Conservation (phyloP, 1,140 invertebrate genomes). For the Lasioglossum albipes region DNA sequence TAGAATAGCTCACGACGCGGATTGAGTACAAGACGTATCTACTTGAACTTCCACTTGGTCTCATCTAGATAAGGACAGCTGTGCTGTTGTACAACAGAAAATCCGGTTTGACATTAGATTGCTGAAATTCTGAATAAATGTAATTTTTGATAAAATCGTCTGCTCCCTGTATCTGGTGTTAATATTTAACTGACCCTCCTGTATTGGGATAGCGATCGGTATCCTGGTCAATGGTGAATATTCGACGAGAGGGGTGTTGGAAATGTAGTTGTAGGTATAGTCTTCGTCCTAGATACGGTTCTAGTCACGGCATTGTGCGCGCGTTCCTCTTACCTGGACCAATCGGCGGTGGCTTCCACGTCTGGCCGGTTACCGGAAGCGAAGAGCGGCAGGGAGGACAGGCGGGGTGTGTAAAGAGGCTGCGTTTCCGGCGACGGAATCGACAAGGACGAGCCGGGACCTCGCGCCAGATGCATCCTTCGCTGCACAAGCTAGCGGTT, state of each 20-base stretch:
- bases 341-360: constrained; percentile 29
- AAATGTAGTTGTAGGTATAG: background rate
- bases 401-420: constrained; percentile 58
- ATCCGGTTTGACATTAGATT: no score
- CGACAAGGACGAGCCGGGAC: constrained; percentile 75
- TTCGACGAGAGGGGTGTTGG: constrained; percentile 19
- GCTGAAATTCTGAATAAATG: no score
- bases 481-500: constrained; percentile 74
- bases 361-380: constrained; percentile 53
- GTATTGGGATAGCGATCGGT: no score
- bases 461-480: constrained; percentile 79
- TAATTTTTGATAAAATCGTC: no score
- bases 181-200: no score
- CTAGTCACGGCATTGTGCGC: constrained; percentile 25
- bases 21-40: no score
- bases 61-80: no score
- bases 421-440: constrained; percentile 73
- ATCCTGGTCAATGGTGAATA: background rate
- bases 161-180: no score
- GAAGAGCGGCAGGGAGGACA: constrained; percentile 35
- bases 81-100: no score
- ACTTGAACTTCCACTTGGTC: no score
- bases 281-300: constrained; percentile 37
- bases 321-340: constrained; percentile 42
- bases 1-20: no score